Evolutionary conservation across 1,140 invertebrate species (phyloP), one percentile per base, ranked within the genome.

Genomic region (Physella acuta): DNA sequence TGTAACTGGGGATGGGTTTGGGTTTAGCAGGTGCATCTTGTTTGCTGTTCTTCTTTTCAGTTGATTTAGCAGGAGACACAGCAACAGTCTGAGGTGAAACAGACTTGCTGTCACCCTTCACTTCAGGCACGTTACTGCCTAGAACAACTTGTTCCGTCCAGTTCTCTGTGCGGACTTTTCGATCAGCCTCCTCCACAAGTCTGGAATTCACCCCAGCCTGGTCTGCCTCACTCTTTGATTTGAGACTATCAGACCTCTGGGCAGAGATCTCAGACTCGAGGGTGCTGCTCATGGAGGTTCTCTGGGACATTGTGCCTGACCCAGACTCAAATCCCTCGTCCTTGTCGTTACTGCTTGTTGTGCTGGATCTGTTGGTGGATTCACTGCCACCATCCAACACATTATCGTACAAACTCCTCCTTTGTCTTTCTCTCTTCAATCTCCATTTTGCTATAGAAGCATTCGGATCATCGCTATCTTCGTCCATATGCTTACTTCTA

Each of bases 321-420:
- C 79, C 80, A 24, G 77, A 82, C 63, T 85, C 83, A 71, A 85
- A 84, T 16, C 83, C 83, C 73, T 83, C 79, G 69, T 81, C 80
- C 55, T 75, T 72, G 49, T 76, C 76, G 66, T 75, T 80, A 60
- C 75, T 76, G 68, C 78, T 80, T 34, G 74, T 77, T 68, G 78
- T 80, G 68, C 80, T 81, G 67, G 75, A 78, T 34, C 81, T 60
- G 53, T 79, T 79, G 59, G 73, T 75, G n/a, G 78, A 67, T 52
- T 79, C 80, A 51, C 59, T 56, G 14, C 34, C 74, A 28, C 51
- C 37, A n/a, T 75, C 72, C 28, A 66, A 62, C 14, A 79, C 68
- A 71, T 79, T 81, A 59, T 81, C 79, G 61, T 78, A 78, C 11
- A 60, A 51, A 70, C 77, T 77, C 39, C 60, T 66, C 52, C 79